A percentile compares a stretch with the other conserved stretches of the same genome.
Evolutionary conservation across 2,113 vertebrate genomes (phyloP).

Genomic region (Melanocharis versteri): DNA sequence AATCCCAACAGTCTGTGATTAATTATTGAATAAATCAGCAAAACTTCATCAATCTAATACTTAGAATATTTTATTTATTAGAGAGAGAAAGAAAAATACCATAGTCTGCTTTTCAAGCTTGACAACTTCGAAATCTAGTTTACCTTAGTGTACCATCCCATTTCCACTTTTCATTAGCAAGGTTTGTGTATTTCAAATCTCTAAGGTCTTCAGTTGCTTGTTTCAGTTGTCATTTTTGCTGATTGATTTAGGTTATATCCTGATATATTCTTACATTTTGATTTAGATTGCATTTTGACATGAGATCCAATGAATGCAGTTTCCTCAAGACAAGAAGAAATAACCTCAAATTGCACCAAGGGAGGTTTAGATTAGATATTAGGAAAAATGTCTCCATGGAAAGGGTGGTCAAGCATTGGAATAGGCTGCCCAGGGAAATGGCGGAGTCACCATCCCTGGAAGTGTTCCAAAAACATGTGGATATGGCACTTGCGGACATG

Average conservation of each 20-base stretch:
- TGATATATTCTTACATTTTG: background rate
- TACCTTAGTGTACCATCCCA: background rate
- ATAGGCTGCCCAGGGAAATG: background rate
- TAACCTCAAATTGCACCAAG: background rate
- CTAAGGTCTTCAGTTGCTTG: background rate
- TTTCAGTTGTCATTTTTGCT: background rate
- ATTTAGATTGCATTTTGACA: background rate
- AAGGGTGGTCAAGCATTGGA: background rate
- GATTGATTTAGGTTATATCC: background rate
- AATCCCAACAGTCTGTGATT: background rate
- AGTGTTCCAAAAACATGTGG: background rate
- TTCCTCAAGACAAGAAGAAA: background rate
- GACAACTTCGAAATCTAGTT: background rate
- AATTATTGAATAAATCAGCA: background rate
- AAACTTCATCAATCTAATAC: background rate
- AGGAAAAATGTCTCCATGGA: background rate
- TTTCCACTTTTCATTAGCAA: background rate
- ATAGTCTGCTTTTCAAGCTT: background rate
- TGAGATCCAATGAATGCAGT: background rate
- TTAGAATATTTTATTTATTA: background rate
- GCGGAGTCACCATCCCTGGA: background rate
- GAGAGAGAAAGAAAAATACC: background rate
- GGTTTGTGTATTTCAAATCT: background rate
- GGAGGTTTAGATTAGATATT: background rate
- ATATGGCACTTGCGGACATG: background rate